Evolutionary conservation across 2,113 vertebrate genomes (phyloP), one percentile per base, ranked within the genome.

Genomic region (Copsychus sechellarum): DNA sequence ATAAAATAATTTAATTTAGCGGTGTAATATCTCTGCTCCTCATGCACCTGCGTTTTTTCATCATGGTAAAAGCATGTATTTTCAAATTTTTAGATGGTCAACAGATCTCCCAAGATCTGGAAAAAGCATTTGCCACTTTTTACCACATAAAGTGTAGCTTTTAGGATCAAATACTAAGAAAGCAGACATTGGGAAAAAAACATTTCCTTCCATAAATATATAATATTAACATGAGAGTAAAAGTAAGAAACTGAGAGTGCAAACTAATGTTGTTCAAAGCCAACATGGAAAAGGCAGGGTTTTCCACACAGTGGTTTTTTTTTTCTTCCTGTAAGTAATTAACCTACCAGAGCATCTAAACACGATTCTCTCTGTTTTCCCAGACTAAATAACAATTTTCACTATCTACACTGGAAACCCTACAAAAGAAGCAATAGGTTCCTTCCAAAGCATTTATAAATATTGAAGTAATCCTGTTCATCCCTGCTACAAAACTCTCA

Each of bases 271-370:
- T 71, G 33, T 74, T 31, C 10, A 71, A 92, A 78, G 19, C 4
- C 34, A 88, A 86, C 8, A 43, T 0, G 0, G 26, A 90, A 90
- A 90, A 70, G 40, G 14, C 13, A 38, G 7, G 34, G 6, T 74
- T 79, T 88, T 58, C 33, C 78, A 25, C 0, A 3, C 1, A 0
- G 5, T 36, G 26, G 15, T 2, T 8, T 3, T 1, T 1, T 62
- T 87, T 40, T 47, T 5, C 8, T 62, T 70, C 22, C 33, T 43
- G 17, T 58, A 81, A 88, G 62, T 43, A 53, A 71, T 56, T 90
- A 90, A 67, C 38, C 40, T 79, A 50, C 31, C 21, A 64, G 26
- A 71, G 5, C 5, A 8, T 42, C n/a, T 84, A 78, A 91, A 62
- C 8, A 73, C 0, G 2, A 10, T n/a, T 71, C 6, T 69, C 7